Conservation (phyloP, 2,113 vertebrate species). For the Phainopepla nitens region DNA sequence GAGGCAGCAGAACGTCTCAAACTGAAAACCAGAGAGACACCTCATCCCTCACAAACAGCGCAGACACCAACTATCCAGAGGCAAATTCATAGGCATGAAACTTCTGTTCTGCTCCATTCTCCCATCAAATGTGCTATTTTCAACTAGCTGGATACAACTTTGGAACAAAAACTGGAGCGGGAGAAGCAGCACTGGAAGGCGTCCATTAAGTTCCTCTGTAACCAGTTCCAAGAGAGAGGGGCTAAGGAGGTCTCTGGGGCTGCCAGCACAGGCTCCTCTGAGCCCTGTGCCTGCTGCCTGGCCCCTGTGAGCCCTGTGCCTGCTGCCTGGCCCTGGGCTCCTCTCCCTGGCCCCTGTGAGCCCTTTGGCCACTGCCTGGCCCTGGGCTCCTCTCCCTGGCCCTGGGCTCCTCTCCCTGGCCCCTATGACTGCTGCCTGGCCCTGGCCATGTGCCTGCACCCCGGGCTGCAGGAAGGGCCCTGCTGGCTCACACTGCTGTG, state of each 20-base stretch:
- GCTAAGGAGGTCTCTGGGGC: rapidly evolving
- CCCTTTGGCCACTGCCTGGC: too few species aligned
- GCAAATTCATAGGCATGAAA: rapidly evolving
- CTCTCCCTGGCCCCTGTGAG: too few species aligned
- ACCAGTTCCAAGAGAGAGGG: rapidly evolving
- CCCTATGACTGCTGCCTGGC: too few species aligned
- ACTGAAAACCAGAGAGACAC: not conserved
- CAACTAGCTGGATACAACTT: not conserved
- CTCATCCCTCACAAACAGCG: not conserved
- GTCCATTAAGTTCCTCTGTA: rapidly evolving
- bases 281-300: not conserved
- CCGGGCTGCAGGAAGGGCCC: not conserved
- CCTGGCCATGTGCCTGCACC: not conserved
- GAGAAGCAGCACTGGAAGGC: not conserved
- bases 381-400: too few species aligned
- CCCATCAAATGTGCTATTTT: not conserved
- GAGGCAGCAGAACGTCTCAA: rapidly evolving
- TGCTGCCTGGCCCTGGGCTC: too few species aligned
- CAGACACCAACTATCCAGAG: not conserved
- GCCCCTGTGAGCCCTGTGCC: not conserved
- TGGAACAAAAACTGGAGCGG: not conserved
- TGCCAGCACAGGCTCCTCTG: not conserved
- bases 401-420: too few species aligned
- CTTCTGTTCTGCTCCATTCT: not conserved
- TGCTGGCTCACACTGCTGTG: rapidly evolving